Base-by-base conservation (phyloP, 2,888 invertebrate genomes). In the Amiota mariae region DNA sequence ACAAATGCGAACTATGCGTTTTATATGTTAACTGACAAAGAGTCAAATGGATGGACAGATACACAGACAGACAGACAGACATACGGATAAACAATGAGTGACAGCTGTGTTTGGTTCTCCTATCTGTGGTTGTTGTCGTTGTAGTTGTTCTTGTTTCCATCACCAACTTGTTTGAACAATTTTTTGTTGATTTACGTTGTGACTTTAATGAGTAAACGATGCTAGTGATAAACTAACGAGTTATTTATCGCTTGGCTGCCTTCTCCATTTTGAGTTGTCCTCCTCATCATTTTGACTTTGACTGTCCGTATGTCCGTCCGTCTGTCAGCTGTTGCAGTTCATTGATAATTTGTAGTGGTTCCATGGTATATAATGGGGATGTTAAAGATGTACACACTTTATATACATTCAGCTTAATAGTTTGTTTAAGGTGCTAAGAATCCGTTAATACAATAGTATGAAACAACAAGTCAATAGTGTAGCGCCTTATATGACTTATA, bases 181-280 rank as follows among this genome's bases (percentile, higher is more conserved):
- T 70, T 36, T 36, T 66, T 77, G 80, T 82, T 82, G 85, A 85
- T 56, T 56, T 56, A 36, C 47, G 12, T 70, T 12, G 47, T 67
- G 15, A 24, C 48, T 68, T 68, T 68, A 68, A 68, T 68, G 51
- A 85, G 82, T 84, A 84, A 85, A 84, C 81, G 84, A 86, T 85
- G 76, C 72, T 77, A 79, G 76, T 74, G 80, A 86, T 85, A 84
- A 79, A 76, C 80, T 85, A 85, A 86, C 84, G 81, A 84, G 85
- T 85, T 82, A 83, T 76, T 84, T 81, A 80, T 24, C 78, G 76
- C 78, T 74, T 57, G 59, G 20, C 9, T 36, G 36, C 36, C 36
- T 36, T 36, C 8, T 0, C 36, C 36, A 36, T 6, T 36, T 36
- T 36, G 36, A 6, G 36, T 36, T 36, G 36, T 2, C 36, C 36